phyloP scores from a whole-genome alignment of 2,797 vertebrate species.

The Acrocephalus scirpaceus region DNA sequence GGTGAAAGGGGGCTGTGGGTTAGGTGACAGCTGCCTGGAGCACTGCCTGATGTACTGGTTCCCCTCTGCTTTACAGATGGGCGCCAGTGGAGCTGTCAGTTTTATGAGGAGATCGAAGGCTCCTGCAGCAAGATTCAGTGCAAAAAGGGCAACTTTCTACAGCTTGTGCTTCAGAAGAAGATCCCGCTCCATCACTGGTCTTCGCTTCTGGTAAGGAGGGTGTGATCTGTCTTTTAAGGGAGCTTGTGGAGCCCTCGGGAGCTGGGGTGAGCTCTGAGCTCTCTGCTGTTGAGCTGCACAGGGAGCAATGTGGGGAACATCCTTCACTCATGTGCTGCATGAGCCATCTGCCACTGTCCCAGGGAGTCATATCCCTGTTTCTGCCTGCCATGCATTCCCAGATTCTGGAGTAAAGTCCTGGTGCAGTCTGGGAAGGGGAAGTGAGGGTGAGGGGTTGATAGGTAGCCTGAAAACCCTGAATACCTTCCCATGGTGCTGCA shows the following conservation, averaged over 20 bases:
- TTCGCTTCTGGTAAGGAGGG: constrained; percentile 84
- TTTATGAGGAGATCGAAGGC: constrained; percentile 93
- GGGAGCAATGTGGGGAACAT: background rate
- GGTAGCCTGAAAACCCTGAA: background rate
- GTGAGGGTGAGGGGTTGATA: background rate
- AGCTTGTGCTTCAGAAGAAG: constrained; percentile 93
- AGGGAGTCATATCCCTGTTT: background rate
- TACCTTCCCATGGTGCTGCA: background rate
- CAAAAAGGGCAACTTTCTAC: constrained; percentile 89
- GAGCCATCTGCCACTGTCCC: background rate
- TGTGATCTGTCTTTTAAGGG: background rate
- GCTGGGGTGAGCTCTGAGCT: background rate
- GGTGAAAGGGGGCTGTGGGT: background rate
- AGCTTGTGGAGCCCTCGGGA: background rate
- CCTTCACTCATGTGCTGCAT: background rate
- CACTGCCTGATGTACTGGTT: background rate
- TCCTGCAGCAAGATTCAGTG: constrained; percentile 92
- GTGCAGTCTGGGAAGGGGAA: background rate
- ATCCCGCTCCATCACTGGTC: constrained; percentile 94
- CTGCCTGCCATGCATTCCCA: background rate
- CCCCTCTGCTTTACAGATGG: constrained; percentile 79
- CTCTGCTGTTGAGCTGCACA: background rate
- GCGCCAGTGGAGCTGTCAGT: constrained; percentile 89
- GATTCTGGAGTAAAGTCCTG: background rate
- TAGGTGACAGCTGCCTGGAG: constrained; percentile 10